Conservation (phyloP, 2,888 invertebrate genomes). For the Synanthedon formicaeformis region DNA sequence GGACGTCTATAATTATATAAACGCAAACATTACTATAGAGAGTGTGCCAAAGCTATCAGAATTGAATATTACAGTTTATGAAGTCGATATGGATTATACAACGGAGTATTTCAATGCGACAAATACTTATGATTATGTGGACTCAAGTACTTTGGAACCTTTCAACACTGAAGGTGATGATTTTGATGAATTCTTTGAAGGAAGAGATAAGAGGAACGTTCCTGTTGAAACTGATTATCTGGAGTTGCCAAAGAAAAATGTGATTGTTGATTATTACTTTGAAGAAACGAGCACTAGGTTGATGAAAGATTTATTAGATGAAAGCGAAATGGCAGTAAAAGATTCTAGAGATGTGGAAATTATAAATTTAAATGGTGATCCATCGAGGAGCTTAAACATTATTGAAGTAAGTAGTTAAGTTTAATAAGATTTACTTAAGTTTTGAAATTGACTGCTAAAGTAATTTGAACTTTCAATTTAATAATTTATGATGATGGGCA, state of each 20-base stretch:
- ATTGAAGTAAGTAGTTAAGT: no score
- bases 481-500: no score
- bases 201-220: neutral
- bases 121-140: conserved; percentile 18
- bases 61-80: conserved; percentile 28
- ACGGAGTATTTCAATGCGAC: conserved; percentile 23
- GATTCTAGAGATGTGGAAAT: conserved; percentile 34
- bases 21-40: conserved; percentile 54
- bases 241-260: conserved; percentile 20
- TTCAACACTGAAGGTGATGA: conserved; percentile 17
- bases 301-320: conserved; percentile 32
- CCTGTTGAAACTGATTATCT: conserved; percentile 15
- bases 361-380: conserved; percentile 6
- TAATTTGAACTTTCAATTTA: no score
- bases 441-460: no score
- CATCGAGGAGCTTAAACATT: no score
- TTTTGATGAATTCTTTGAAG: conserved; percentile 6
- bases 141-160: conserved; percentile 16
- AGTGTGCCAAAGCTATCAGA: conserved; percentile 50
- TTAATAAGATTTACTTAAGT: no score
- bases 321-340: conserved; percentile 29
- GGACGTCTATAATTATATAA: conserved; percentile 49
- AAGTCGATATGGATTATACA: conserved; percentile 26
- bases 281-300: conserved; percentile 18
- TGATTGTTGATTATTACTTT: conserved; percentile 39